These are phyloP conservation scores for human (Homo sapiens) DNA, from an alignment of 2,113 vertebrate species.

Conservation along the genomic window GRCh38 chr1:183506501-183507000, in stretches of 20 bases:
- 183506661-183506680: background rate
- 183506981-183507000: no score
- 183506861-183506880: background rate
- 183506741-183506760: background rate
- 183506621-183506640: background rate
- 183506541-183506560: background rate
- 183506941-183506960: no score
- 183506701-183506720: background rate
- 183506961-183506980: no score
- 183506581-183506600: slow-evolving; percentile 7
- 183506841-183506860: background rate
- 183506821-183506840: background rate
- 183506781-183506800: background rate
- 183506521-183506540: slow-evolving; percentile 18
- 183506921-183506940: no score
- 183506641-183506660: background rate
- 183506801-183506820: background rate
- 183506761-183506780: background rate
- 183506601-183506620: slow-evolving; percentile 3
- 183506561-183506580: background rate
- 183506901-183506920: no score
- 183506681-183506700: background rate
- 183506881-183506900: no score
- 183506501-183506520: background rate
- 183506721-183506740: slow-evolving; percentile 10